Evolutionary conservation across 2,113 vertebrate genomes (phyloP).

Genomic region (Hippocampus guttulatus): DNA sequence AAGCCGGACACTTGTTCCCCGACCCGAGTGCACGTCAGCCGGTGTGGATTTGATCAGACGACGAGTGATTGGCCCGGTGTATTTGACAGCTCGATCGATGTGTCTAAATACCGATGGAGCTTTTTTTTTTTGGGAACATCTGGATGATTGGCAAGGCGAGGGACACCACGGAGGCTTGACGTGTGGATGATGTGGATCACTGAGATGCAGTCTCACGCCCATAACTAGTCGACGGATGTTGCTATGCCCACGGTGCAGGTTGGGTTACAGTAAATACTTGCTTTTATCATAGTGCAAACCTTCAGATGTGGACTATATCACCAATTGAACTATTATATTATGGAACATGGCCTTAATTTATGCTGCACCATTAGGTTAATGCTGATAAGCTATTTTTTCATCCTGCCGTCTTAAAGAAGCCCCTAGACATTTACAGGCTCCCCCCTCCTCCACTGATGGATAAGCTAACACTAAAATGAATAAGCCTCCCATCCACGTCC

Average conservation of each 20-base stretch:
- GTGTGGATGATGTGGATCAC: conserved; percentile 10
- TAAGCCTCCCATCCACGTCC: not conserved
- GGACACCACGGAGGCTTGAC: conserved; percentile 22
- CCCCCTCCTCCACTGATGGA: not conserved
- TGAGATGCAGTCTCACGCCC: conserved; percentile 64
- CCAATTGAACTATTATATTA: conserved; percentile 11
- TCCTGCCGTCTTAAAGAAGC: conserved; percentile 20
- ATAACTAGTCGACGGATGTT: conserved; percentile 63
- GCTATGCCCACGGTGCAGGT: conserved; percentile 53
- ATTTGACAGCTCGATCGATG: conserved; percentile 70
- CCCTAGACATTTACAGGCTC: conserved; percentile 27
- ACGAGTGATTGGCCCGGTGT: conserved; percentile 61
- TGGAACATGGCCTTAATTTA: conserved; percentile 8
- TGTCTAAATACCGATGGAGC: conserved; percentile 40
- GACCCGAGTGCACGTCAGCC: conserved; percentile 33
- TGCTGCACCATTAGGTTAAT: not conserved
- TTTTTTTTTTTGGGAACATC: conserved; percentile 8
- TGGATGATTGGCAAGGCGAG: conserved; percentile 26
- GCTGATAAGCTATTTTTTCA: not conserved
- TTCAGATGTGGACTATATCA: conserved; percentile 3
- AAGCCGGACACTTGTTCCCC: conserved; percentile 10
- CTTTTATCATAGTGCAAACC: conserved; percentile 1
- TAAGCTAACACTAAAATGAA: conserved; percentile 4
- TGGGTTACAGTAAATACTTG: conserved; percentile 43
- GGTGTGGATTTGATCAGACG: conserved; percentile 71